Percentiles rank a stretch among this genome's conserved stretches.
Conservation (phyloP, 2,888 invertebrate species). For the Cryptocephalus primarius region DNA sequence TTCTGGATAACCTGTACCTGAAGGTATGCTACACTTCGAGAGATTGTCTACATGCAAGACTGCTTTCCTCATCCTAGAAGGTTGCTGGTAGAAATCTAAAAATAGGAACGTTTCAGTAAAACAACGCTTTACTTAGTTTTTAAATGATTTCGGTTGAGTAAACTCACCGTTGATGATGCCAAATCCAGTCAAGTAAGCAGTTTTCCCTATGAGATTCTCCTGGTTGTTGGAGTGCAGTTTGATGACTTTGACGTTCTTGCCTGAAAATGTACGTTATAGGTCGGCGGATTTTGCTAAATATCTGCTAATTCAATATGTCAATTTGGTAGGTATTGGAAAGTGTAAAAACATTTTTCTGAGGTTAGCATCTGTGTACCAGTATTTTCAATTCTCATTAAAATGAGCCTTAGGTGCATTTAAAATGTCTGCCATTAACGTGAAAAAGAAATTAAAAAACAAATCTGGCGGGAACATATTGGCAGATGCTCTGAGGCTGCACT, state of each 20-base stretch:
- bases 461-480: too few relatives aligned
- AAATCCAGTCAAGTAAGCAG: conserved; percentile 32
- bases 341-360: too few relatives aligned
- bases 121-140: too few relatives aligned
- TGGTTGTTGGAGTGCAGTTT: conserved; percentile 26
- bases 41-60: conserved; percentile 28
- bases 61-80: conserved; percentile 29
- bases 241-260: conserved; percentile 24
- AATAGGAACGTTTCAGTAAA: background rate
- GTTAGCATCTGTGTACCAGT: too few relatives aligned
- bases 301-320: background rate
- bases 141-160: too few relatives aligned
- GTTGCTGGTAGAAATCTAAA: conserved; percentile 27
- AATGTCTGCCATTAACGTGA: too few relatives aligned
- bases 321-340: too few relatives aligned
- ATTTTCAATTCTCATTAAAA: too few relatives aligned
- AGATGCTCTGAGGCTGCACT: too few relatives aligned
- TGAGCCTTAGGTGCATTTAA: too few relatives aligned
- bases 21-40: conserved; percentile 26
- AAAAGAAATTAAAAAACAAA: too few relatives aligned
- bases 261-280: conserved; percentile 13
- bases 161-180: conserved; percentile 32
- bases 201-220: conserved; percentile 28
- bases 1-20: conserved; percentile 18
- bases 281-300: background rate